Evolutionary conservation across 2,797 vertebrate species (phyloP).

Genomic region (Lepus oiostolus): DNA sequence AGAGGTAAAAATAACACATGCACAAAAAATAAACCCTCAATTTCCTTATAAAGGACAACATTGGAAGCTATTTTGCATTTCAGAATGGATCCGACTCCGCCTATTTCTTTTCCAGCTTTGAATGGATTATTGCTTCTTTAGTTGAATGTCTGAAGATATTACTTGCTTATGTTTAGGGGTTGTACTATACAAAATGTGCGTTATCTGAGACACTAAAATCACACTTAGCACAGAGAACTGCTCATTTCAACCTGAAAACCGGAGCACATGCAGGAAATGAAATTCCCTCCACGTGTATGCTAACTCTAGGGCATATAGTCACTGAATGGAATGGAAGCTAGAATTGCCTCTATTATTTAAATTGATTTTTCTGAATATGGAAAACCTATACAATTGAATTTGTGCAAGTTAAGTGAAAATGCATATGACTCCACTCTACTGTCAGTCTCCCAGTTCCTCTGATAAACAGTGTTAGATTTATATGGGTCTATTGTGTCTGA

Average conservation of each 20-base stretch:
- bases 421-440: background rate
- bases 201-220: background rate
- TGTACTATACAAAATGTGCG: background rate
- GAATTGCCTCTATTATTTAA: background rate
- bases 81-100: background rate
- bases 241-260: background rate
- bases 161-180: background rate
- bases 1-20: slow-evolving; percentile 30
- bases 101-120: background rate
- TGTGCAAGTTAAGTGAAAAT: background rate
- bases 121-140: background rate
- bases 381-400: background rate
- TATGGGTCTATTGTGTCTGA: background rate
- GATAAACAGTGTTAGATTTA: background rate
- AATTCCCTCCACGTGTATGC: background rate
- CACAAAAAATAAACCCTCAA: background rate
- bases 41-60: background rate
- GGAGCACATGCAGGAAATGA: background rate
- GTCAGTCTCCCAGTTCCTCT: background rate
- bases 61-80: background rate
- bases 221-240: background rate
- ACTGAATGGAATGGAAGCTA: background rate
- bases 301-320: background rate
- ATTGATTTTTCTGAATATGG: background rate
- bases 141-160: background rate